Base-by-base conservation (phyloP, 2,888 invertebrate genomes). In the Heteromyza rotundicornis region DNA sequence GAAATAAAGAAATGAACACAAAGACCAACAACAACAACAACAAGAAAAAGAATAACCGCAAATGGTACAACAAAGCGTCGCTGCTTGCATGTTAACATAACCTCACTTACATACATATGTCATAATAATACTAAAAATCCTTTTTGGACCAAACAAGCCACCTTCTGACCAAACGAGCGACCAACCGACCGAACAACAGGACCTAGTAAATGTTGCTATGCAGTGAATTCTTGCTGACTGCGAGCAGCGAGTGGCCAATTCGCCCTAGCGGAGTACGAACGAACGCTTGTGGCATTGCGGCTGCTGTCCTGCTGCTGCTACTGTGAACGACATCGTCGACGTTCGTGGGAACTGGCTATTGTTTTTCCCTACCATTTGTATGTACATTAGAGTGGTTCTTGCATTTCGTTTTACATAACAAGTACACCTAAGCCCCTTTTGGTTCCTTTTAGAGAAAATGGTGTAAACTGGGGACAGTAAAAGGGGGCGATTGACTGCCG, bases 91-190 rank as follows among this genome's bases (percentile, higher is more conserved):
- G 54, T 54, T 54, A 54, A 54, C 54, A 54, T 54, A 35, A n/a
- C n/a, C n/a, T n/a, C n/a, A n/a, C 32, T 35, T 54, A 35, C 54
- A 32, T 32, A 54, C 54, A 54, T 16, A 54, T 54, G 54, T 54
- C 54, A 54, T 54, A 54, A 54, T 54, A 54, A 35, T 54, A 54
- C 54, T 35, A 54, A 54, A 54, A 54, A 23, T 17, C 17, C n/a
- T 50, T 50, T 10, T 10, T 5, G 8, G 19, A 16, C 19, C 50
- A 50, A 50, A 16, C 50, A 50, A 50, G 8, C 8, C 12, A 50
- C 5, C 27, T n/a, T n/a, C n/a, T n/a, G n/a, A n/a, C n/a, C n/a
- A n/a, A 27, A 27, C 5, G 10, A 27, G 7, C 5, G 10, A 27
- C 5, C 5, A 27, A 14, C 40, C 10, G 40, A 40, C 5, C 12